A percentile compares a stretch with the other conserved stretches of the same genome.
phyloP scores from a whole-genome alignment of 2,113 vertebrate species.

The Atractosteus spatula region DNA sequence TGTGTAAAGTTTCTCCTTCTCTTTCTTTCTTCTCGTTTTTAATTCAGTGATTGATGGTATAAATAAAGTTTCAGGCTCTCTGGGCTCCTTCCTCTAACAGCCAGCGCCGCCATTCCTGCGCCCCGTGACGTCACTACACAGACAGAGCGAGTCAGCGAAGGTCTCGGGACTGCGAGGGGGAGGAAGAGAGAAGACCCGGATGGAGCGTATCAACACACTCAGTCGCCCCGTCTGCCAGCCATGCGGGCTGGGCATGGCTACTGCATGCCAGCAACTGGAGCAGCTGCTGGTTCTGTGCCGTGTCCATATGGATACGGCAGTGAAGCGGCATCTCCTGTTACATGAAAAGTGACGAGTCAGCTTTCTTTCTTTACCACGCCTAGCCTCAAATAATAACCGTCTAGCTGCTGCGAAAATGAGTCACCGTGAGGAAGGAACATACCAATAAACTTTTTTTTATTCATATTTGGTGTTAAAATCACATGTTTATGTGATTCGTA shows the following conservation, averaged over 20 bases:
- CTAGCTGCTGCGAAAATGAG: no score
- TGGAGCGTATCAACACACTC: slow-evolving; percentile 39
- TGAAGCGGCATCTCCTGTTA: no score
- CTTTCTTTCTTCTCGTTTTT: slow-evolving; percentile 17
- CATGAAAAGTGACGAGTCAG: no score
- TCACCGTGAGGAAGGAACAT: no score
- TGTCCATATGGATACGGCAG: no score
- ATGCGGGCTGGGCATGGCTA: neutral
- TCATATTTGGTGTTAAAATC: no score
- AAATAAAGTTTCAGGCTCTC: slow-evolving; percentile 72
- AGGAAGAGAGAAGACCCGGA: slow-evolving; percentile 37
- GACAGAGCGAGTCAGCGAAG: slow-evolving; percentile 40
- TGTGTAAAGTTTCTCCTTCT: slow-evolving; percentile 19
- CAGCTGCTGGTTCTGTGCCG: neutral
- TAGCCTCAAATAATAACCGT: no score
- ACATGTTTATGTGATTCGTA: no score
- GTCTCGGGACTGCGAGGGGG: slow-evolving; percentile 2
- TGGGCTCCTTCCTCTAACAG: slow-evolving; percentile 61
- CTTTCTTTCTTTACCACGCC: no score
- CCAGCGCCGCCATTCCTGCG: slow-evolving; percentile 72
- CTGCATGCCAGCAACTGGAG: neutral
- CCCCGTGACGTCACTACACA: slow-evolving; percentile 42
- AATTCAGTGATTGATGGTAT: slow-evolving; percentile 46
- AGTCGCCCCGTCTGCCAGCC: neutral
- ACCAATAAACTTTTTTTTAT: no score